Conservation (phyloP, 2,797 vertebrate species). For the Poecilia gillii region DNA sequence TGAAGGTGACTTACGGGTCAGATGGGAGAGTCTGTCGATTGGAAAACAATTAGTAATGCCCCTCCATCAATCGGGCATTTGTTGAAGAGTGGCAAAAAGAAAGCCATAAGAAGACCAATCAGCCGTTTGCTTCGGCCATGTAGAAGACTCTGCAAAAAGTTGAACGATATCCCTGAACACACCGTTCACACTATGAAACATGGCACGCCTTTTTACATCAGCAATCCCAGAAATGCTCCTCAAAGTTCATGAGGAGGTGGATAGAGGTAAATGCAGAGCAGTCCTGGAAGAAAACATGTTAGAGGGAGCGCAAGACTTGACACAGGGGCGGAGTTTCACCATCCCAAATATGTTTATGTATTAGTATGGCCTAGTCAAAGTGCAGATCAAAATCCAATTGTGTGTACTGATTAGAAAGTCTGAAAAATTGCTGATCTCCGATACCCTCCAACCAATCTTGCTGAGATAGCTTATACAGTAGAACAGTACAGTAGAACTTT, state of each 20-base stretch:
- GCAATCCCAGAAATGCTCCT: not conserved
- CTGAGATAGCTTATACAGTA: not conserved
- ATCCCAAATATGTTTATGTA: not conserved
- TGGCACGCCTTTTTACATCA: not conserved
- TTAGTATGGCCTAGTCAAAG: not conserved
- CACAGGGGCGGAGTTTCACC: not conserved
- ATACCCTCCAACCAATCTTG: not conserved
- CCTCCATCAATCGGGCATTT: not conserved
- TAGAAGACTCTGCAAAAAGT: not conserved
- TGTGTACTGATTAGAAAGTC: not conserved
- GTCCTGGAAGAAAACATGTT: not conserved
- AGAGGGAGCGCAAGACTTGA: not conserved
- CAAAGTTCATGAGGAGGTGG: not conserved
- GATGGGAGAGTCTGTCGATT: not conserved
- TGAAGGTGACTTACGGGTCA: not conserved
- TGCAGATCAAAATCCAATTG: not conserved
- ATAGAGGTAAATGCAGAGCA: not conserved
- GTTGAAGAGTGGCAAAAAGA: not conserved
- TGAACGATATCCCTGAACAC: not conserved
- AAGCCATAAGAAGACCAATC: not conserved
- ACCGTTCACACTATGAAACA: not conserved
- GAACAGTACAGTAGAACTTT: not conserved
- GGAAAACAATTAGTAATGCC: not conserved
- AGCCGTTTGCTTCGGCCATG: not conserved
- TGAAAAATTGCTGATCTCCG: not conserved